Evolutionary conservation across 2,797 vertebrate genomes (phyloP).

Genomic region (Melanotaenia parkinsoni): DNA sequence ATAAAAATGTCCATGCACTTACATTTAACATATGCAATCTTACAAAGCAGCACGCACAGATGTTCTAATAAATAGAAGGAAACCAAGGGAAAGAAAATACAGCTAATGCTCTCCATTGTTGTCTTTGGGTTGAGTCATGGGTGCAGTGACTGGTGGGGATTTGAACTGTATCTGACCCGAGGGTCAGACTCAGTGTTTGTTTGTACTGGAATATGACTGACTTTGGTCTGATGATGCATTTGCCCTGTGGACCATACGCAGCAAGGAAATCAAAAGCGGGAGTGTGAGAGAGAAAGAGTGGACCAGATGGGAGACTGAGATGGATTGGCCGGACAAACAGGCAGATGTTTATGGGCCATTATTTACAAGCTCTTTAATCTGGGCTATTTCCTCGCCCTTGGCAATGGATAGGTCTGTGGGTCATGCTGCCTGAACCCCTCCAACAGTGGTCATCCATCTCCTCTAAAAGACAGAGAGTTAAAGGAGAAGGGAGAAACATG

Average conservation of each 20-base stretch:
- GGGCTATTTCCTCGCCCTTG: conserved; percentile 84
- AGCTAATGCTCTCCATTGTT: conserved; percentile 70
- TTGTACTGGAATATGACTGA: conserved; percentile 79
- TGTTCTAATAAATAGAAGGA: conserved; percentile 52
- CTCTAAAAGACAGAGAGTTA: conserved; percentile 51
- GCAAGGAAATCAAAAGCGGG: conserved; percentile 69
- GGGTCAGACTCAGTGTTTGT: conserved; percentile 73
- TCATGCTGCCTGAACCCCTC: conserved; percentile 74
- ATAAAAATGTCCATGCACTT: conserved; percentile 29
- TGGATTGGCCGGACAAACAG: conserved; percentile 72
- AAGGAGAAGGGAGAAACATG: neutral
- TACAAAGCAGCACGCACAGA: conserved; percentile 29
- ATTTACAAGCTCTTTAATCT: conserved; percentile 84
- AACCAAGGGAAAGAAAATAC: conserved; percentile 67
- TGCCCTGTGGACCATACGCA: conserved; percentile 68
- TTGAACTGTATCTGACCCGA: conserved; percentile 71
- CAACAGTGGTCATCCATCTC: conserved; percentile 79
- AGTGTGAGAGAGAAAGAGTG: conserved; percentile 56
- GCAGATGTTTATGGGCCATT: conserved; percentile 83
- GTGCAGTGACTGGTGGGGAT: conserved; percentile 66
- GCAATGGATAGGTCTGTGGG: conserved; percentile 79
- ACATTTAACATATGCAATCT: conserved; percentile 49
- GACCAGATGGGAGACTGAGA: conserved; percentile 75
- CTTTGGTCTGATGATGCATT: conserved; percentile 78
- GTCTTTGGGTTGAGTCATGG: conserved; percentile 75